phyloP scores from a whole-genome alignment of 1,140 invertebrate genomes.

The Aphidius ervi region DNA sequence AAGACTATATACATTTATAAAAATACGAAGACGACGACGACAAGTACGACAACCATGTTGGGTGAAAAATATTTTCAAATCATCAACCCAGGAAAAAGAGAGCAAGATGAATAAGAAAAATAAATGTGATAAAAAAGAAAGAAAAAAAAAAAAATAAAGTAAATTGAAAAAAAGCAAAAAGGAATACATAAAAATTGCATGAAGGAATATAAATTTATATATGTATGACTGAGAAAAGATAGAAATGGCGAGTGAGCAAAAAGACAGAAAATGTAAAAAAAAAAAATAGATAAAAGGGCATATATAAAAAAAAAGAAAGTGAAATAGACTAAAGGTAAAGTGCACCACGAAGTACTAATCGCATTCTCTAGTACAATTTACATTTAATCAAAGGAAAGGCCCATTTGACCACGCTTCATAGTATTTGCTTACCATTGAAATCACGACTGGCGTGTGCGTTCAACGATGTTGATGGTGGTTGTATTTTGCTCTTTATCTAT shows the following conservation, averaged over 20 bases:
- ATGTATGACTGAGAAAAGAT: not conserved
- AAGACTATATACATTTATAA: too few relatives aligned
- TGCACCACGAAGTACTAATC: slow-evolving; percentile 41
- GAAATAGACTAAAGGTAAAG: slow-evolving; percentile 10
- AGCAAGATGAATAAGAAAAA: slow-evolving; percentile 1
- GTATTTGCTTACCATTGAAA: slow-evolving; percentile 52
- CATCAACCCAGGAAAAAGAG: not conserved
- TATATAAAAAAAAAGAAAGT: not conserved
- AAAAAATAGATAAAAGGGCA: not conserved
- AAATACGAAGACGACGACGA: too few relatives aligned
- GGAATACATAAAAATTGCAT: not conserved
- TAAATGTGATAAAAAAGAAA: slow-evolving; percentile 2
- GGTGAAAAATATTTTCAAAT: slow-evolving; percentile 8
- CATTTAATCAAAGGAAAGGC: slow-evolving; percentile 53
- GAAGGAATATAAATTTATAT: not conserved
- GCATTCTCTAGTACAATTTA: slow-evolving; percentile 49
- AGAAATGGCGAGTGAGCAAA: not conserved
- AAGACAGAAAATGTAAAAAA: not conserved
- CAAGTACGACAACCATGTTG: not conserved
- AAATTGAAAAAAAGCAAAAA: slow-evolving; percentile 1
- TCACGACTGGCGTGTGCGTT: slow-evolving; percentile 28
- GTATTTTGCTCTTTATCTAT: not conserved
- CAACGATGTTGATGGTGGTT: not conserved
- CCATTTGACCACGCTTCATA: slow-evolving; percentile 46
- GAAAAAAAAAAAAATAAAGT: slow-evolving; percentile 4